phyloP scores from a whole-genome alignment of 2,797 vertebrate species.

The Diplodus puntazzo region DNA sequence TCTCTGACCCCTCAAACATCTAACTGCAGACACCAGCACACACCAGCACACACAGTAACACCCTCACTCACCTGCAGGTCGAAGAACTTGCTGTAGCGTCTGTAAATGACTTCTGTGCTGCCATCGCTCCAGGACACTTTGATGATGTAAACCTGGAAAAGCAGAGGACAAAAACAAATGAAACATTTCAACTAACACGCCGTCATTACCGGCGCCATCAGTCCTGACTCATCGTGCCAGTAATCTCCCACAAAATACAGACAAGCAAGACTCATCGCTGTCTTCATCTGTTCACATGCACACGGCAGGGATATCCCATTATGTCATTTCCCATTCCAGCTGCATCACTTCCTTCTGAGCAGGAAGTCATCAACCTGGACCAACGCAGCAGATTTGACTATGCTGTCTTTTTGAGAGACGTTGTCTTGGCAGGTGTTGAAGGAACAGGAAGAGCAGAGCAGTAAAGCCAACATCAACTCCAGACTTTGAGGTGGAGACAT shows the following conservation, averaged over 20 bases:
- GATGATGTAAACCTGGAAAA: slow-evolving; percentile 96
- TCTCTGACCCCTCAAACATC: not conserved
- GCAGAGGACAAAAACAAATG: slow-evolving; percentile 25
- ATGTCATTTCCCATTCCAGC: slow-evolving; percentile 32
- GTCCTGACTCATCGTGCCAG: slow-evolving; percentile 36
- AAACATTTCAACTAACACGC: slow-evolving; percentile 8
- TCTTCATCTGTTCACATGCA: slow-evolving; percentile 36
- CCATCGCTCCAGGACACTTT: slow-evolving; percentile 98
- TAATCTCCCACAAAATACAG: slow-evolving; percentile 9
- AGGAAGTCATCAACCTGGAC: slow-evolving; percentile 20
- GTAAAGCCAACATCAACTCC: not conserved
- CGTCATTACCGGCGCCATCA: slow-evolving; percentile 4
- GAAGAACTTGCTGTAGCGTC: slow-evolving; percentile 99
- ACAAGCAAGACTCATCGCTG: not conserved
- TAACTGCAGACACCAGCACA: slow-evolving; percentile 41
- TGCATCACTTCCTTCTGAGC: slow-evolving; percentile 50
- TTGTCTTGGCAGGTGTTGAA: not conserved
- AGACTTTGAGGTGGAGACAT: not conserved
- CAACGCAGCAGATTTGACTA: not conserved
- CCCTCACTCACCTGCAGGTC: slow-evolving; percentile 93
- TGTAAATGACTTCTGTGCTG: slow-evolving; percentile 93
- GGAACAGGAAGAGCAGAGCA: not conserved
- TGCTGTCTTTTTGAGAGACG: not conserved
- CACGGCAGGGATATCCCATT: slow-evolving; percentile 31
- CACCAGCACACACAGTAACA: not conserved